phyloP scores from a whole-genome alignment of 2,797 vertebrate genomes.

The Paedocypris micromegethes region DNA sequence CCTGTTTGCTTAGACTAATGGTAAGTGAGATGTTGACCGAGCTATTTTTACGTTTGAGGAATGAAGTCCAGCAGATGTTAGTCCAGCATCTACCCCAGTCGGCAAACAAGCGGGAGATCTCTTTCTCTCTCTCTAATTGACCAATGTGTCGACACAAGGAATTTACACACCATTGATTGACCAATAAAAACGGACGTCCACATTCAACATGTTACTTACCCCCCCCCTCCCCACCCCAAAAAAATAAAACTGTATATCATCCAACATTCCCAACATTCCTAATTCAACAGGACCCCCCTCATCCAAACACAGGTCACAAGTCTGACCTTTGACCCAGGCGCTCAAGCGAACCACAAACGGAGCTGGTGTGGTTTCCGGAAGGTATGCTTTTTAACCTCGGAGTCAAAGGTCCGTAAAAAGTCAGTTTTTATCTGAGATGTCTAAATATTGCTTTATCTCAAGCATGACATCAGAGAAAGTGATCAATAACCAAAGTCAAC shows the following conservation, averaged over 20 bases:
- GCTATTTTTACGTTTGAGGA: conserved; percentile 32
- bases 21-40: conserved; percentile 21
- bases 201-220: no score
- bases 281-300: conserved; percentile 14
- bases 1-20: conserved; percentile 28
- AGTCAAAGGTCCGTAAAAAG: neutral
- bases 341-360: conserved; percentile 4
- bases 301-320: conserved; percentile 33
- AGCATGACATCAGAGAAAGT: neutral
- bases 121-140: neutral
- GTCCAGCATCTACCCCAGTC: conserved; percentile 1
- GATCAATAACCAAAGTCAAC: conserved; percentile 26
- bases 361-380: neutral
- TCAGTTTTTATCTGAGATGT: neutral
- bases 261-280: conserved; percentile 48
- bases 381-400: conserved; percentile 1
- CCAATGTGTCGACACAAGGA: conserved; percentile 14
- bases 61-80: conserved; percentile 31
- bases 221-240: no score
- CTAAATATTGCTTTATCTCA: conserved; percentile 6
- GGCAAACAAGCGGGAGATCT: conserved; percentile 8
- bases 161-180: no score
- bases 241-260: conserved; percentile 20
- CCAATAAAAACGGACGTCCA: no score
- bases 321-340: conserved; percentile 1